Base-by-base conservation (phyloP, 2,113 vertebrate species). In the Ctenodactylus gundi region DNA sequence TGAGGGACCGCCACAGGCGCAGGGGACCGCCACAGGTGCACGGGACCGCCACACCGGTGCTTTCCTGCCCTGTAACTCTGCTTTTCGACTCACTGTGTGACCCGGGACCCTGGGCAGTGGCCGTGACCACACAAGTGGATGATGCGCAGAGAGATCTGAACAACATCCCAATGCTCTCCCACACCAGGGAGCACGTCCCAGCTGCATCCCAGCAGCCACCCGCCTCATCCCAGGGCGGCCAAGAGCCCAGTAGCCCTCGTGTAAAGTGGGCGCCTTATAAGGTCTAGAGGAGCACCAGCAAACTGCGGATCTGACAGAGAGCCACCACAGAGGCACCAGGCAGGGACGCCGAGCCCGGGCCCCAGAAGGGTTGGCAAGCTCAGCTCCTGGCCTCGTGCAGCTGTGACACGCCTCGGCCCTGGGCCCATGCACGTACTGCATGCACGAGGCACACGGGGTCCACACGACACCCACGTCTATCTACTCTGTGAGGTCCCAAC, bases 41-140 rank as follows among this genome's bases (percentile, higher is more conserved):
- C 7, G n/a, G 15, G n/a, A 4, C 46, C 41, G 14, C 8, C 70
- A 60, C 89, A n/a, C 51, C 36, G 15, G 14, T 57, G 41, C 46
- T 88, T 88, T 88, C 8, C 70, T 86, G 91, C 21, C 9, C 57
- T 91, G 88, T 91, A 75, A 81, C 70, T 53, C 7, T 80, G 39
- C 4, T 76, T 72, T 77, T 90, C 86, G 90, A 55, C 49, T 85
- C 55, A 53, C 51, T 41, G 4, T 18, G 1, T 44, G 36, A 89
- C 60, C 49, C 31, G 81, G 36, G 72, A 72, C 23, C 6, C 39
- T 84, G 78, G 72, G 8, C 89, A 91, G 70, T 64, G 25, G 4
- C 12, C 64, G 29, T 68, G 8, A 58, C 51, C 60, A 75, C 9
- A 60, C 17, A 51, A n/a, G 36, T 64, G 75, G 49, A 64, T 89